Evolutionary conservation across 2,888 invertebrate genomes (phyloP).

Genomic region (Chouioia cunea): DNA sequence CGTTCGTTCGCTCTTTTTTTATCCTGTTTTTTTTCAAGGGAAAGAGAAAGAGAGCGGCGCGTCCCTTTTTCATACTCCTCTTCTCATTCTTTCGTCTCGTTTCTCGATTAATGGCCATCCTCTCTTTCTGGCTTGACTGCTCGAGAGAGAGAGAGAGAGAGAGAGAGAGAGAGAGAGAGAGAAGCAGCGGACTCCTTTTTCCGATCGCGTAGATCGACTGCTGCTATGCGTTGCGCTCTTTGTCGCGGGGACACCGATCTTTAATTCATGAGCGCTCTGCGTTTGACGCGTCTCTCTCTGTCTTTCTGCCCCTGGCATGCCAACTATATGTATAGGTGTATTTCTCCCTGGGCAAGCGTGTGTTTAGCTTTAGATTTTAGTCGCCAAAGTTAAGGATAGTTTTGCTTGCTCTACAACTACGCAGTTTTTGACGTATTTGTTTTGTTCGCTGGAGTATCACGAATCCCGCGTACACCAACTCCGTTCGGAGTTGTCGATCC

Average conservation of each 20-base stretch:
- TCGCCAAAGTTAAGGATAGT: too few relatives aligned
- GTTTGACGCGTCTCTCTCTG: constrained; percentile 15
- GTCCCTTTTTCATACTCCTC: constrained; percentile 37
- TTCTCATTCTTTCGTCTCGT: constrained; percentile 44
- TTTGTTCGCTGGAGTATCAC: too few relatives aligned
- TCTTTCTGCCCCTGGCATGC: too few relatives aligned
- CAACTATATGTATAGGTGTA: too few relatives aligned
- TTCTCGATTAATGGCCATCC: constrained; percentile 43
- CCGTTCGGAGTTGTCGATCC: too few relatives aligned
- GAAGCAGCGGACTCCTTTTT: neutral
- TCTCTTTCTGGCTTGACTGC: neutral
- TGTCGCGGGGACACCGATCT: constrained; percentile 39
- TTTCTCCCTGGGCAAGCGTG: too few relatives aligned
- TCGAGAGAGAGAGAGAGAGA: too few relatives aligned
- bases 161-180: too few relatives aligned
- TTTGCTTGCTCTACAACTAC: too few relatives aligned
- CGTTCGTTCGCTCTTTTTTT: neutral
- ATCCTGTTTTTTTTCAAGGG: constrained; percentile 20
- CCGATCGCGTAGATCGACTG: constrained; percentile 4
- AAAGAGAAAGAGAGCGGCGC: constrained; percentile 1
- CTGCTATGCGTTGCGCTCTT: constrained; percentile 17
- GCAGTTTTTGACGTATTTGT: too few relatives aligned
- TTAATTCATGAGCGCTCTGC: constrained; percentile 45
- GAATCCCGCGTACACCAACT: too few relatives aligned
- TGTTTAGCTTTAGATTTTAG: too few relatives aligned